A percentile compares a stretch with the other conserved stretches of the same genome.
Conservation (phyloP, 2,113 vertebrate species). For the Diphyllodes magnificus region DNA sequence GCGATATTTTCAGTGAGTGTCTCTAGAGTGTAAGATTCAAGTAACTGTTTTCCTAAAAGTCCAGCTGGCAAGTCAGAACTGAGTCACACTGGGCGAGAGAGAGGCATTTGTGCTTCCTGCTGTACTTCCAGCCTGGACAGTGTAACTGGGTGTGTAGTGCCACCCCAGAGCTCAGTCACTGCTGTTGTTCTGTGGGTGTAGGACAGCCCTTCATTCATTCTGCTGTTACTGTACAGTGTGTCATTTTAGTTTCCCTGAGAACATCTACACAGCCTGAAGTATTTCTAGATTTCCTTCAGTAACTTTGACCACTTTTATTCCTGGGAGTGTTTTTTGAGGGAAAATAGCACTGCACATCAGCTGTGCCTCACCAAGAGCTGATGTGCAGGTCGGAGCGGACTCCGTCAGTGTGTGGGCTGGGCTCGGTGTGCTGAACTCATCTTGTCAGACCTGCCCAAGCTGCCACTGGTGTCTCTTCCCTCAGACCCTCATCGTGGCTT, state of each 20-base stretch:
- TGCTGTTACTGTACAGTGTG: accelerated
- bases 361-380: background rate
- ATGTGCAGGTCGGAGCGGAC: accelerated
- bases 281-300: background rate
- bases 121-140: background rate
- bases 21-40: background rate
- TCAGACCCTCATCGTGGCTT: conserved; percentile 96
- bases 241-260: background rate
- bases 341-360: background rate
- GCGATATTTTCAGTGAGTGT: background rate
- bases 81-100: background rate
- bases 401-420: accelerated
- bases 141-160: background rate
- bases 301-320: background rate
- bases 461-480: background rate
- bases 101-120: accelerated
- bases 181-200: accelerated
- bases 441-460: background rate
- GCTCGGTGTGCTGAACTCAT: background rate
- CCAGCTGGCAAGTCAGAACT: background rate
- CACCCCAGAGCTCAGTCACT: accelerated
- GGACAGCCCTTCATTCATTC: background rate
- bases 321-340: background rate
- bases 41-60: background rate
- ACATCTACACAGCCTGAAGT: background rate